A percentile compares a stretch with the other conserved stretches of the same genome.
These are phyloP conservation scores for Dysidea cf. avara DNA, from an alignment of 37 sponge, comb jelly and placozoan genomes.

Conservation along the genomic window DNA sequence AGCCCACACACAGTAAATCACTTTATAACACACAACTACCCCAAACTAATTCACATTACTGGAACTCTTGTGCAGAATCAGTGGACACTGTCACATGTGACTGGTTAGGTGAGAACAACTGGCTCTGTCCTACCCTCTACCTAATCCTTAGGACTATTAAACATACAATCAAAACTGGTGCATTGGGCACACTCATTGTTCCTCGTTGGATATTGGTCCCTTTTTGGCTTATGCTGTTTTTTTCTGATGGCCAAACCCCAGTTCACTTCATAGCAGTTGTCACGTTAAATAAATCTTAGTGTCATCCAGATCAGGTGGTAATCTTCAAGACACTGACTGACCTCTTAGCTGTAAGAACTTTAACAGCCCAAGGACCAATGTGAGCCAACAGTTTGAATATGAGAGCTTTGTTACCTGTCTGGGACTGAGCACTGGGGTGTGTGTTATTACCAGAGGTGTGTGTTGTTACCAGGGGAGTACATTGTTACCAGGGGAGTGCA, in stretches of 20 bases:
- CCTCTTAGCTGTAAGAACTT: no score
- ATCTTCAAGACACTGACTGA: no score
- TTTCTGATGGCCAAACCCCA: background rate
- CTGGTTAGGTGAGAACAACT: conserved; percentile 31
- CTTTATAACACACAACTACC: conserved; percentile 20
- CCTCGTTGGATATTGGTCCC: conserved; percentile 34
- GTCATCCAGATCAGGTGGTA: background rate
- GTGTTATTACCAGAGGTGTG: no score
- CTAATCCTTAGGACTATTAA: conserved; percentile 5
- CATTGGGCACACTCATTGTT: conserved; percentile 29
- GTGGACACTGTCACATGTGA: conserved; percentile 32
- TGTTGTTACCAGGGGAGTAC: no score
- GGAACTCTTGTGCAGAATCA: conserved; percentile 11
- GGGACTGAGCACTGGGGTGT: no score
- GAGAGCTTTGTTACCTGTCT: no score
- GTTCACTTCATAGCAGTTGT: conserved; percentile 5
- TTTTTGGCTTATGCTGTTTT: conserved; percentile 19
- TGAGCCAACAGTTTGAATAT: no score
- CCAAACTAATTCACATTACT: background rate
- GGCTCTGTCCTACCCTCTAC: conserved; percentile 25
- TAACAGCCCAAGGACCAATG: no score
- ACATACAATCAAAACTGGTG: conserved; percentile 5
- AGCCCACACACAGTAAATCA: conserved; percentile 33
- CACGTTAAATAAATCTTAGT: background rate
- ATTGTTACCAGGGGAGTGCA: no score